phyloP scores from a whole-genome alignment of 2,113 vertebrate species.

The Bothrops jararaca region DNA sequence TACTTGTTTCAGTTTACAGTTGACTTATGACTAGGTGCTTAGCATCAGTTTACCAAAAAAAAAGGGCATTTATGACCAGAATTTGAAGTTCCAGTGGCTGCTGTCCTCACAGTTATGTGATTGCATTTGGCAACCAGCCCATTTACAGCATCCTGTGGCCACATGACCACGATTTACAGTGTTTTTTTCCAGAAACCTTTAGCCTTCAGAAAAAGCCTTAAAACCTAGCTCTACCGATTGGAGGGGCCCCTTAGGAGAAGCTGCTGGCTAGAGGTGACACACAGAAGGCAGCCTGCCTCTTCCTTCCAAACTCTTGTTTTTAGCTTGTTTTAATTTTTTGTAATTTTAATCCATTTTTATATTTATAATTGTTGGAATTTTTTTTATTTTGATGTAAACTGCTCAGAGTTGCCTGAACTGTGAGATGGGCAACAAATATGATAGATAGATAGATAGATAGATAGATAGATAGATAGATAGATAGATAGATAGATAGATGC shows the following conservation, averaged over 20 bases:
- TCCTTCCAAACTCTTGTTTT: not conserved
- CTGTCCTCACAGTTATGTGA: not conserved
- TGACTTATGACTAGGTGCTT: not conserved
- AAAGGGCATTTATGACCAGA: not conserved
- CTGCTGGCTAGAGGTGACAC: not conserved
- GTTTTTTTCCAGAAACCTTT: not conserved
- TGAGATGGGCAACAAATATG: not conserved
- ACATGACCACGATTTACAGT: not conserved
- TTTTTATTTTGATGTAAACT: not conserved
- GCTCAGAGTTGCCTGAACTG: not conserved
- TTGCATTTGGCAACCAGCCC: not conserved
- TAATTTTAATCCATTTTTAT: not conserved
- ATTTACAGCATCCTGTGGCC: not conserved
- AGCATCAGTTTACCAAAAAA: not conserved
- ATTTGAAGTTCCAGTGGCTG: not conserved
- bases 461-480: no score
- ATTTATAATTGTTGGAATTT: not conserved
- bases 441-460: no score
- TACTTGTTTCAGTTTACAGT: not conserved
- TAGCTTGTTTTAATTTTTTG: not conserved
- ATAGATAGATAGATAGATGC: no score
- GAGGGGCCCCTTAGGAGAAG: not conserved
- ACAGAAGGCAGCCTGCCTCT: not conserved
- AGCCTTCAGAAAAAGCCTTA: not conserved
- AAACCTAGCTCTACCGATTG: not conserved